phyloP scores from a whole-genome alignment of 2,888 invertebrate genomes.

The Hirudinaria manillensis region DNA sequence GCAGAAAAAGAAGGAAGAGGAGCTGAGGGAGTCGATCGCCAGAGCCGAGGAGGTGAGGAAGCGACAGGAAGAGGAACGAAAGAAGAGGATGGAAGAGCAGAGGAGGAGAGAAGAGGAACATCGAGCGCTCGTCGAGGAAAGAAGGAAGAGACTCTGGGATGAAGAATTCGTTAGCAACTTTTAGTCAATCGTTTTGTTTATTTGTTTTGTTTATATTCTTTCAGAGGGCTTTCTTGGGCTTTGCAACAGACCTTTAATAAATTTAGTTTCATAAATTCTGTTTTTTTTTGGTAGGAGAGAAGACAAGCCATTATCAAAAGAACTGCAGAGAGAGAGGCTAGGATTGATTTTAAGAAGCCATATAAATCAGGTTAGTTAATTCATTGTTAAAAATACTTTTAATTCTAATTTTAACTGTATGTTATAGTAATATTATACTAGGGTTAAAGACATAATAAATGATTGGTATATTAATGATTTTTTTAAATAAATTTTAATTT shows the following conservation, averaged over 20 bases:
- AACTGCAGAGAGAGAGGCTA: conserved; percentile 33
- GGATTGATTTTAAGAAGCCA: conserved; percentile 21
- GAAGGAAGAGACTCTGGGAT: conserved; percentile 27
- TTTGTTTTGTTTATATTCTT: no score
- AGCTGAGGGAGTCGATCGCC: conserved; percentile 29
- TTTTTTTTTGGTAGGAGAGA: conserved; percentile 28
- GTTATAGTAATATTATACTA: no score
- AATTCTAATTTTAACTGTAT: no score
- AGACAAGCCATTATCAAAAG: conserved; percentile 33
- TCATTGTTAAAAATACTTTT: not conserved
- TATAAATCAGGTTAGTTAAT: conserved; percentile 9
- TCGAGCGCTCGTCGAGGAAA: conserved; percentile 31
- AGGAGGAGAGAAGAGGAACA: conserved; percentile 30
- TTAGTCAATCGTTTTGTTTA: conserved; percentile 42
- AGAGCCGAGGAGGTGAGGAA: conserved; percentile 27
- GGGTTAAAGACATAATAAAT: no score
- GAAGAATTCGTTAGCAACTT: conserved; percentile 21
- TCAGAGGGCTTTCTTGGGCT: conserved; percentile 14
- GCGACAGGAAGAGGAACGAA: conserved; percentile 22
- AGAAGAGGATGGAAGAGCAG: conserved; percentile 32
- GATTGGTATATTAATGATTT: no score
- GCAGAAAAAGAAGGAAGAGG: conserved; percentile 30
- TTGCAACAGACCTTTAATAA: no score
- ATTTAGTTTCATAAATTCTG: not conserved
- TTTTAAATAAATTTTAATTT: no score